Evolutionary conservation across 2,888 invertebrate species (phyloP).

Genomic region (Odiellus spinosus): DNA sequence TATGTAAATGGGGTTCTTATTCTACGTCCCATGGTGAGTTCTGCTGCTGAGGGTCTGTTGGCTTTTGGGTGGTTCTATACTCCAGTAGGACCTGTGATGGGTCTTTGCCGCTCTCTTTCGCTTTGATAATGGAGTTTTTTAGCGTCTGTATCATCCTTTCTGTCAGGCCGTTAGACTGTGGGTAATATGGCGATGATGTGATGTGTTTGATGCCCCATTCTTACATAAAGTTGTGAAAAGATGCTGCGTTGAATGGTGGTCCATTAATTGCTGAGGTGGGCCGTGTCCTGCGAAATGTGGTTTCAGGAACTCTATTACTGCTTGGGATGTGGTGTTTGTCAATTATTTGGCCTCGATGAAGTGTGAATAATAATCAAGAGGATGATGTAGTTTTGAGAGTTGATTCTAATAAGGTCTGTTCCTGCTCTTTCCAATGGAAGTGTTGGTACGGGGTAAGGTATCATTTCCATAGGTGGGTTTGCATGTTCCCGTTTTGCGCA

Average conservation of each 20-base stretch:
- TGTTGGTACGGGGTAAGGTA: background rate
- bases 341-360: slow-evolving; percentile 3
- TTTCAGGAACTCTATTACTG: slow-evolving; percentile 6
- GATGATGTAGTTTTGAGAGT: slow-evolving; percentile 1
- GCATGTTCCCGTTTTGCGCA: slow-evolving; percentile 1
- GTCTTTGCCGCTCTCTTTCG: slow-evolving; percentile 2
- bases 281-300: slow-evolving; percentile 3
- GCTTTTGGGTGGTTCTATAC: background rate
- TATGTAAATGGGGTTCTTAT: too few species aligned
- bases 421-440: slow-evolving; percentile 4
- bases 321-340: background rate
- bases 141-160: slow-evolving; percentile 1
- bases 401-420: slow-evolving; percentile 1
- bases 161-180: slow-evolving; percentile 2
- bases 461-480: background rate
- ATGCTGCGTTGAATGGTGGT: slow-evolving; percentile 1
- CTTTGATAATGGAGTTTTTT: slow-evolving; percentile 4
- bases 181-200: slow-evolving; percentile 1
- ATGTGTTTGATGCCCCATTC: slow-evolving; percentile 1
- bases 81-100: slow-evolving; percentile 3
- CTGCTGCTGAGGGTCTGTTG: too few species aligned
- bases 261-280: slow-evolving; percentile 1
- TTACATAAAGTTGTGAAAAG: background rate
- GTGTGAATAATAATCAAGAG: slow-evolving; percentile 6
- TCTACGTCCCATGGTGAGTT: too few species aligned